phyloP scores from a whole-genome alignment of 2,797 vertebrate genomes.

The Xyrichtys novacula region DNA sequence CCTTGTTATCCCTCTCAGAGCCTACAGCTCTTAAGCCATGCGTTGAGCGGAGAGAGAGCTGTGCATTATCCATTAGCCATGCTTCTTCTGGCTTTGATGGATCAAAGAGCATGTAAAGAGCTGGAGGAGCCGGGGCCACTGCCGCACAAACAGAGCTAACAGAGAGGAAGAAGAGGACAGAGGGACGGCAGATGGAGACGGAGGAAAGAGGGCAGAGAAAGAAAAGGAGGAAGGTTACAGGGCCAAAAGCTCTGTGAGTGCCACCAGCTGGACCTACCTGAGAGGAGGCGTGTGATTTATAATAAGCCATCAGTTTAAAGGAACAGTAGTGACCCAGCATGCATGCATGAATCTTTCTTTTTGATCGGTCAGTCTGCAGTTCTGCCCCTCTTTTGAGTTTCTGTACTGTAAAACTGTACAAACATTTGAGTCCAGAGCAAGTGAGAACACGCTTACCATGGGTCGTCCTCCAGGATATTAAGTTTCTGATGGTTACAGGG shows the following conservation, averaged over 20 bases:
- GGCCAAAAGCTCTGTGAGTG: slow-evolving; percentile 44
- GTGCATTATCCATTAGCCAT: slow-evolving; percentile 69
- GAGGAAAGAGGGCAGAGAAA: slow-evolving; percentile 2
- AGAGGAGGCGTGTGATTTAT: slow-evolving; percentile 16
- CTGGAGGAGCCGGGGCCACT: slow-evolving; percentile 40
- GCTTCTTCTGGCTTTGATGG: slow-evolving; percentile 65
- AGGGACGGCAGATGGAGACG: slow-evolving; percentile 35
- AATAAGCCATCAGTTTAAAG: too few species aligned
- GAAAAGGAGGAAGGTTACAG: slow-evolving; percentile 21
- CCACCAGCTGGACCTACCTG: slow-evolving; percentile 58
- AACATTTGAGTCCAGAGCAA: slow-evolving; percentile 14
- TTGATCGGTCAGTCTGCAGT: too few species aligned
- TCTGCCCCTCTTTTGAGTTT: not conserved
- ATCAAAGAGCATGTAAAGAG: slow-evolving; percentile 67
- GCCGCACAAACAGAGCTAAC: slow-evolving; percentile 38
- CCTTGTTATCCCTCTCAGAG: slow-evolving; percentile 43
- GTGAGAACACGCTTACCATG: slow-evolving; percentile 16
- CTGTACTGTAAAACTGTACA: not conserved
- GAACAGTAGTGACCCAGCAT: too few species aligned
- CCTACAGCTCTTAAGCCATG: slow-evolving; percentile 62
- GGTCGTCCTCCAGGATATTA: slow-evolving; percentile 39
- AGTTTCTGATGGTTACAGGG: slow-evolving; percentile 29
- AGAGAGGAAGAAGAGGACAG: slow-evolving; percentile 43
- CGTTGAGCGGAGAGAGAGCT: slow-evolving; percentile 48
- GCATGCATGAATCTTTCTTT: not conserved